Conservation (phyloP, 2,888 invertebrate genomes). For the Adela reaumurella region DNA sequence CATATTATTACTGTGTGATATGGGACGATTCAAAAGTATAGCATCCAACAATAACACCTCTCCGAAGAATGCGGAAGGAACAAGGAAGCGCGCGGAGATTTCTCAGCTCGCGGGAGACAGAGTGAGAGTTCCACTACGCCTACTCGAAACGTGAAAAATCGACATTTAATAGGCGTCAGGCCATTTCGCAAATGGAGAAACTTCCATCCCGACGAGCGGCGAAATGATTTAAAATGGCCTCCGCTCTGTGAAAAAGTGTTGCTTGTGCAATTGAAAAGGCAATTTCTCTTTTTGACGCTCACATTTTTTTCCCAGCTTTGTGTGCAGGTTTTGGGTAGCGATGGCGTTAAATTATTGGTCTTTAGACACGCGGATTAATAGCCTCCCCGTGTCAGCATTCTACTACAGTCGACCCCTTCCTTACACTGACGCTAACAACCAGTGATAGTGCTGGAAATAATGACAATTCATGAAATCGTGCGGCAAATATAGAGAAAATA, state of each 20-base stretch:
- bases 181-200: slow-evolving; percentile 19
- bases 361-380: background rate
- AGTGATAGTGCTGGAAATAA: too few species aligned
- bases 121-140: too few species aligned
- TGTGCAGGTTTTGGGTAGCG: slow-evolving; percentile 7
- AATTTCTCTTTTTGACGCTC: slow-evolving; percentile 10
- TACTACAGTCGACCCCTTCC: too few species aligned
- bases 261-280: slow-evolving; percentile 11
- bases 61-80: too few species aligned
- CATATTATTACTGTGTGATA: too few species aligned
- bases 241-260: slow-evolving; percentile 7
- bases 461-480: too few species aligned
- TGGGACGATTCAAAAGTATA: too few species aligned
- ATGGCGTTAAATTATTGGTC: background rate
- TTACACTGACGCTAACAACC: too few species aligned
- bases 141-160: slow-evolving; percentile 38
- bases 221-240: slow-evolving; percentile 9
- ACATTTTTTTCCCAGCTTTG: slow-evolving; percentile 10
- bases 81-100: background rate
- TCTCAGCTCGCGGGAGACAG: background rate
- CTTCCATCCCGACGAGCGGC: slow-evolving; percentile 7
- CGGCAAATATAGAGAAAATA: too few species aligned
- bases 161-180: slow-evolving; percentile 24
- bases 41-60: too few species aligned
- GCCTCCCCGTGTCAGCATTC: too few species aligned